phyloP scores from a whole-genome alignment of 2,113 vertebrate species.

The Rhabdornis inornatus region DNA sequence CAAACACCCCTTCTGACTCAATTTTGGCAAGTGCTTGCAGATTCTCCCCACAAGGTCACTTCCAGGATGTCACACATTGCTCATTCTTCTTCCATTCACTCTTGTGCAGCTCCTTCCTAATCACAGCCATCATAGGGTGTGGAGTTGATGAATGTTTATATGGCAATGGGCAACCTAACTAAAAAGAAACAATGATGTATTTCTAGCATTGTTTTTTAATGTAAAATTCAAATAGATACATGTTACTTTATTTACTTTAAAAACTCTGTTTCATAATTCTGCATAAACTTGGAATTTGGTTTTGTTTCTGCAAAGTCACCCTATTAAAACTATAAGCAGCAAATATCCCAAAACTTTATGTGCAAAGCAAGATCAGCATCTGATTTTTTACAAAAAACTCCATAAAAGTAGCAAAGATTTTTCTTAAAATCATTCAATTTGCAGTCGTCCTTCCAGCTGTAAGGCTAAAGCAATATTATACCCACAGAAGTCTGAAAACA shows the following conservation, averaged over 20 bases:
- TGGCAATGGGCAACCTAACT: neutral
- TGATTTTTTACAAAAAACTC: neutral
- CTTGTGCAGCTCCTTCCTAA: neutral
- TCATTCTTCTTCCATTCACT: neutral
- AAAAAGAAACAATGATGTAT: neutral
- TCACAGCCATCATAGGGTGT: neutral
- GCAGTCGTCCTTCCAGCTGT: neutral
- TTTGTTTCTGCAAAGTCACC: neutral
- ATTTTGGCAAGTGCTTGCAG: neutral
- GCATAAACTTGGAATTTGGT: neutral
- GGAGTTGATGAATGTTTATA: neutral
- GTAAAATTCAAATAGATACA: neutral
- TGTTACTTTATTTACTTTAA: neutral
- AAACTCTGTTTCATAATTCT: neutral
- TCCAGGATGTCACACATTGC: neutral
- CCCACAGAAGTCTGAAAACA: neutral
- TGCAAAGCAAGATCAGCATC: neutral
- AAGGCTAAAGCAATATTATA: neutral
- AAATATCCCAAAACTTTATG: neutral
- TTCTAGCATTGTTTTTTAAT: neutral
- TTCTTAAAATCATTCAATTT: slow-evolving; percentile 30
- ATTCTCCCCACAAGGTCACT: neutral
- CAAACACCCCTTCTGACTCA: neutral
- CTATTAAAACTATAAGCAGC: neutral
- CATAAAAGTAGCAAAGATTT: slow-evolving; percentile 33